A percentile compares a stretch with the other conserved stretches of the same genome.
phyloP scores from a whole-genome alignment of 2,797 vertebrate species.

The Pogonophryne albipinna region DNA sequence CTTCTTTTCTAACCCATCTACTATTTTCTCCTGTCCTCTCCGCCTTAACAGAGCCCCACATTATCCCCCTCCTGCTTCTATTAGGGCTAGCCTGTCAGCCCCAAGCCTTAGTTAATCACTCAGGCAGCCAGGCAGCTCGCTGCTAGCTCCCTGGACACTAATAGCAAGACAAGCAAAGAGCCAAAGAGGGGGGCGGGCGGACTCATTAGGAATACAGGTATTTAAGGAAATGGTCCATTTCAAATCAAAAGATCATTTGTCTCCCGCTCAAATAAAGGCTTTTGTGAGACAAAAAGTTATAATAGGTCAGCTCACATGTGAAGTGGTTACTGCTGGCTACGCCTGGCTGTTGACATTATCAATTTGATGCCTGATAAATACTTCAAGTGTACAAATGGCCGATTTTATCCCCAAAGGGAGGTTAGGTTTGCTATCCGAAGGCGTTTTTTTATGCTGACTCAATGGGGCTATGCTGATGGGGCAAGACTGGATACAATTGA shows the following conservation, averaged over 20 bases:
- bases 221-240: conserved; percentile 88
- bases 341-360: conserved; percentile 77
- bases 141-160: conserved; percentile 81
- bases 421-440: conserved; percentile 55
- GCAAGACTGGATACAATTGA: conserved; percentile 76
- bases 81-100: conserved; percentile 85
- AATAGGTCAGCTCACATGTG: conserved; percentile 59
- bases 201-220: conserved; percentile 87
- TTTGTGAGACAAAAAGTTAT: conserved; percentile 54
- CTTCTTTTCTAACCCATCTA: conserved; percentile 58
- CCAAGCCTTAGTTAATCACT: conserved; percentile 89
- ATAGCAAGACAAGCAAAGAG: conserved; percentile 82
- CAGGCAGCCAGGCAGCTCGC: conserved; percentile 78
- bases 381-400: conserved; percentile 62
- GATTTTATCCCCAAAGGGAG: conserved; percentile 76
- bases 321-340: conserved; percentile 51
- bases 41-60: conserved; percentile 68
- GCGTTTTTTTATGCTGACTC: conserved; percentile 75
- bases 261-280: conserved; percentile 62
- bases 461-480: conserved; percentile 57
- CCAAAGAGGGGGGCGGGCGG: conserved; percentile 63
- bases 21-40: conserved; percentile 64
- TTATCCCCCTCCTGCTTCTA: conserved; percentile 74
- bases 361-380: conserved; percentile 81
- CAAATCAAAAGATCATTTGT: conserved; percentile 87